Evolutionary conservation across 2,797 vertebrate species (phyloP).

Genomic region (Sebastes taczanowskii): DNA sequence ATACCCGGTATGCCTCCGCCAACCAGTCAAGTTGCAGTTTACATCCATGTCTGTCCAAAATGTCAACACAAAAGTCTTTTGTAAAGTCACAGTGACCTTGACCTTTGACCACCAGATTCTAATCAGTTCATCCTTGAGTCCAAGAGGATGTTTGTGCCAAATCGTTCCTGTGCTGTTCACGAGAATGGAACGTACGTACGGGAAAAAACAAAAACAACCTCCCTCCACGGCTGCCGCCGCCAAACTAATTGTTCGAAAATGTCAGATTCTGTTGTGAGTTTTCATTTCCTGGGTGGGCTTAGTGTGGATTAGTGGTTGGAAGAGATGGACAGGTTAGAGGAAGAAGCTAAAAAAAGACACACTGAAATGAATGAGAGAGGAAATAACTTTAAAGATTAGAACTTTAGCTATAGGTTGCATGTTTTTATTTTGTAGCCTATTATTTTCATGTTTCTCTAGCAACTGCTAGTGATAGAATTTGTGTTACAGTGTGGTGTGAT

Average conservation of each 20-base stretch:
- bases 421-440: too few relatives aligned
- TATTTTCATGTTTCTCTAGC: fast-evolving
- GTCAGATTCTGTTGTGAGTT: background rate
- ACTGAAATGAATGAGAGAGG: too few relatives aligned
- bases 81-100: background rate
- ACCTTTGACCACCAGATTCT: background rate
- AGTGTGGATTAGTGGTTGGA: too few relatives aligned
- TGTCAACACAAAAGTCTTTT: background rate
- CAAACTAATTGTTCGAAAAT: background rate
- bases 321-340: too few relatives aligned
- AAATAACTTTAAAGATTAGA: too few relatives aligned
- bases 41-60: background rate
- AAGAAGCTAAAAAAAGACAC: too few relatives aligned
- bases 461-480: fast-evolving
- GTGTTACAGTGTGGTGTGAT: fast-evolving
- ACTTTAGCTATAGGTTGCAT: too few relatives aligned
- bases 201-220: too few relatives aligned
- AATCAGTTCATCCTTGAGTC: background rate
- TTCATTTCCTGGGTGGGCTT: background rate
- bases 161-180: too few relatives aligned
- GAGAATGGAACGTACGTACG: too few relatives aligned
- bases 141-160: too few relatives aligned
- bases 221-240: background rate
- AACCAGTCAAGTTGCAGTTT: background rate
- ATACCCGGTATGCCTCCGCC: too few relatives aligned